Percentiles rank a stretch among this genome's conserved stretches.
Conservation (phyloP, 2,888 invertebrate species). For the Ectobius pallidus region DNA sequence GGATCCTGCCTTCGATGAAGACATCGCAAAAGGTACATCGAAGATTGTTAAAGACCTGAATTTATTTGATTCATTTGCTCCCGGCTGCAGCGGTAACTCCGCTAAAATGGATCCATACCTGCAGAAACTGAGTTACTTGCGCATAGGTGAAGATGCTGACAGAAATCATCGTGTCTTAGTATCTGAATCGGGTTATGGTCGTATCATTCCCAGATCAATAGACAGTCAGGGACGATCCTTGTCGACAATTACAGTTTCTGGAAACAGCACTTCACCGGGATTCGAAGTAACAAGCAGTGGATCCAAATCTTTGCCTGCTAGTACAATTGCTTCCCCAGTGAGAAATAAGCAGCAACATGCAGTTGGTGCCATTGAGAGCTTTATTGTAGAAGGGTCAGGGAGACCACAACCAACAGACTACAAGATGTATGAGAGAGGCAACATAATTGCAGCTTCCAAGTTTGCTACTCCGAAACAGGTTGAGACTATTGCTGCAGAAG, state of each 20-base stretch:
- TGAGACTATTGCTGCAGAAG: slow-evolving; percentile 61
- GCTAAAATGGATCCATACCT: slow-evolving; percentile 45
- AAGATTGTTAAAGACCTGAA: slow-evolving; percentile 35
- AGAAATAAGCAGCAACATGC: slow-evolving; percentile 61
- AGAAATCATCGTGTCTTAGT: slow-evolving; percentile 36
- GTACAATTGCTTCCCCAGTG: slow-evolving; percentile 45
- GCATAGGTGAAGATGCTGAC: slow-evolving; percentile 40
- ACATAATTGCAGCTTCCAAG: slow-evolving; percentile 77
- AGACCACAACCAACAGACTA: slow-evolving; percentile 54
- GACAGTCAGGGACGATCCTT: slow-evolving; percentile 43
- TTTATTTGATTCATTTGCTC: slow-evolving; percentile 31
- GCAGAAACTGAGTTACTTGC: slow-evolving; percentile 44
- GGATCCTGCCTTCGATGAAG: slow-evolving; percentile 36
- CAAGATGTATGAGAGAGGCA: slow-evolving; percentile 71
- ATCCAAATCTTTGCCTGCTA: slow-evolving; percentile 46
- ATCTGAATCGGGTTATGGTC: slow-evolving; percentile 53
- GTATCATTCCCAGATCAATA: slow-evolving; percentile 53
- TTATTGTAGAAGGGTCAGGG: slow-evolving; percentile 62
- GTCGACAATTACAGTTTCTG: slow-evolving; percentile 43
- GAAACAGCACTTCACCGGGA: slow-evolving; percentile 31
- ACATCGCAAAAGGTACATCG: slow-evolving; percentile 35
- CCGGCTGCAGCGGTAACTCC: slow-evolving; percentile 14
- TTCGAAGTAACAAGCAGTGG: slow-evolving; percentile 37
- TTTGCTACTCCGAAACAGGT: slow-evolving; percentile 78
- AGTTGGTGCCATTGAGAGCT: slow-evolving; percentile 70